phyloP scores from a whole-genome alignment of 2,888 invertebrate genomes.

The Tridacna gigas region DNA sequence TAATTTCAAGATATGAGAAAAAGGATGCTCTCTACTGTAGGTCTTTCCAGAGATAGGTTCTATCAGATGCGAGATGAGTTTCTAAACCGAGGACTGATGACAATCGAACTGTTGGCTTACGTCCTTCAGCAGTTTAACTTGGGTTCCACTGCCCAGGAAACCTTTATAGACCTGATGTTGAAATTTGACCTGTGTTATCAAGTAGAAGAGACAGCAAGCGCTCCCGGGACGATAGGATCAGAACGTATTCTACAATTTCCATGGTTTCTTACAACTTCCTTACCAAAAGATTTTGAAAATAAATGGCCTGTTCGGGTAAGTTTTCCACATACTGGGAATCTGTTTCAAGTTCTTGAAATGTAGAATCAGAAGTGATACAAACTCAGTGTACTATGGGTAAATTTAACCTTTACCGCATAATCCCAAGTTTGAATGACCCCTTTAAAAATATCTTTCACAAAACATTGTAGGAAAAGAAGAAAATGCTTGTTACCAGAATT shows the following conservation, averaged over 20 bases:
- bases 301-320: constrained; percentile 71
- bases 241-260: constrained; percentile 77
- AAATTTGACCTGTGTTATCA: constrained; percentile 81
- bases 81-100: constrained; percentile 75
- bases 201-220: constrained; percentile 65
- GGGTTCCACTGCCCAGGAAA: constrained; percentile 72
- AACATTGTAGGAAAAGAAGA: no score
- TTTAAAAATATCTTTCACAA: no score
- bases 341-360: no score
- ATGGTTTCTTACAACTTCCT: constrained; percentile 76
- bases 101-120: constrained; percentile 75
- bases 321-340: no score
- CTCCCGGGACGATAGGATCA: constrained; percentile 68
- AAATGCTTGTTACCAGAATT: no score
- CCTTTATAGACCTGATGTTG: constrained; percentile 78
- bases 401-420: no score
- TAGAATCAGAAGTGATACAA: no score
- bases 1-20: no score
- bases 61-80: constrained; percentile 74
- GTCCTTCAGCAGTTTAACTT: constrained; percentile 75
- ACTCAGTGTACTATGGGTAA: no score
- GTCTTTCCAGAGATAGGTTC: constrained; percentile 65
- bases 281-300: constrained; percentile 65
- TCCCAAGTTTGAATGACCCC: no score
- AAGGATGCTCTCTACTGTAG: constrained; percentile 15